Base-by-base conservation (phyloP, 2,113 vertebrate species). In the Galeopterus variegatus region DNA sequence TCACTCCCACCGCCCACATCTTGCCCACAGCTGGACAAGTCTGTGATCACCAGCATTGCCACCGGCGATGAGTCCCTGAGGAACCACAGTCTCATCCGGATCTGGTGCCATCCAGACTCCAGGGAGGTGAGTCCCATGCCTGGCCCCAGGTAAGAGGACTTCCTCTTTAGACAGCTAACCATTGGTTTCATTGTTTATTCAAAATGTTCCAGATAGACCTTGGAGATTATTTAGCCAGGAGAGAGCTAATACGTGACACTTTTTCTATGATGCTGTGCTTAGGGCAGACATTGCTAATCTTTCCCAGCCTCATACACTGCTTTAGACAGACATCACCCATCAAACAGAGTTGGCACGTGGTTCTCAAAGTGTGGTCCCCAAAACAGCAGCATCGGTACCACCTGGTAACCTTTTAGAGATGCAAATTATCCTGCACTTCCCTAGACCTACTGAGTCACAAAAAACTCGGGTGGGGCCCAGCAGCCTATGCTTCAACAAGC, bases 11-110 rank as follows among this genome's bases (percentile, higher is more conserved):
- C 1, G 11, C 62, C 83, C 65, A 73, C 93, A 54, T 12, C 0
- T 10, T 5, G 23, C 45, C 84, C 54, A 70, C 96, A 99, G 99
- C 98, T 99, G 94, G 99, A 99, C 98, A 99, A 99, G 94, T 99
- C 99, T 0, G 99, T 99, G 93, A 99, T 99, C 98, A 99, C 99
- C 0, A 99, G 98, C 92, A 99, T 99, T 0, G 99, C 99, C 6
- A 98, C 97, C 2, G 99, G 99, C 14, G 98, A 99, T 0, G 99
- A 99, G 96, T 98, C 98, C 95, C 97, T 99, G 98, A 98, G 99
- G 97, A 99, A 99, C 98, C 98, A 98, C 92, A 99, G 99, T 90
- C 99, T 99, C 92, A 99, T 99, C 95, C 99, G 99, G 0, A 64
- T 98, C 95, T 99, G 99, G 99, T 99, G 99, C 97, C 96, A 96